Evolutionary conservation across 2,888 invertebrate genomes (phyloP).

Genomic region (Creontiades dilutus): DNA sequence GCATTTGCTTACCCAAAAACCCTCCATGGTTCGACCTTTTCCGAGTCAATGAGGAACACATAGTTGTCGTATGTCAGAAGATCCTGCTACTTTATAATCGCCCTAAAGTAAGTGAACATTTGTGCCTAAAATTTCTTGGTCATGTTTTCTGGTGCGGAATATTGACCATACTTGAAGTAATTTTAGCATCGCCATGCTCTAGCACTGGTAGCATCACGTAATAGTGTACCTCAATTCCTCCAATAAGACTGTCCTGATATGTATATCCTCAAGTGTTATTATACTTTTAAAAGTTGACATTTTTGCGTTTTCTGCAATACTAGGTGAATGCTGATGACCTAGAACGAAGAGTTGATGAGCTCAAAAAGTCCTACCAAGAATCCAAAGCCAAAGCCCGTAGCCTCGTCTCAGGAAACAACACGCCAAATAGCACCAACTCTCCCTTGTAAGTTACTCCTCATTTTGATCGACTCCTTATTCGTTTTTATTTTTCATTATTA

Average conservation of each 20-base stretch:
- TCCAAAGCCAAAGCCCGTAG: conserved; percentile 80
- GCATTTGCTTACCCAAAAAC: conserved; percentile 90
- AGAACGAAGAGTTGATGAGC: conserved; percentile 86
- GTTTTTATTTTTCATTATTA: too few species aligned
- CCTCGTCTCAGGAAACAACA: conserved; percentile 78
- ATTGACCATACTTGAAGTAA: too few species aligned
- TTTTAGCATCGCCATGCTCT: too few species aligned
- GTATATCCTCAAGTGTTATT: too few species aligned
- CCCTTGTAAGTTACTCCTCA: conserved; percentile 76
- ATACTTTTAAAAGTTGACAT: conserved; percentile 76
- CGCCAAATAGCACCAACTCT: conserved; percentile 78
- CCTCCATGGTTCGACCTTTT: conserved; percentile 95
- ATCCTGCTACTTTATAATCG: conserved; percentile 92
- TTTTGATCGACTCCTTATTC: too few species aligned
- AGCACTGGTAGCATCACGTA: too few species aligned
- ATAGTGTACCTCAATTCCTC: too few species aligned
- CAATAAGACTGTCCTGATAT: too few species aligned
- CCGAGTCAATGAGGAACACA: conserved; percentile 89
- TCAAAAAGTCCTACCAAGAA: conserved; percentile 86
- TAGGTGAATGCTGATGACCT: conserved; percentile 86
- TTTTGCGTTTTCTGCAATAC: conserved; percentile 72
- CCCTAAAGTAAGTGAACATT: conserved; percentile 82
- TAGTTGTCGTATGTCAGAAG: conserved; percentile 89
- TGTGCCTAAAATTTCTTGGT: too few species aligned
- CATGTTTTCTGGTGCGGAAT: too few species aligned